Conservation (phyloP, 2,888 invertebrate species). For the Thecophora atra region DNA sequence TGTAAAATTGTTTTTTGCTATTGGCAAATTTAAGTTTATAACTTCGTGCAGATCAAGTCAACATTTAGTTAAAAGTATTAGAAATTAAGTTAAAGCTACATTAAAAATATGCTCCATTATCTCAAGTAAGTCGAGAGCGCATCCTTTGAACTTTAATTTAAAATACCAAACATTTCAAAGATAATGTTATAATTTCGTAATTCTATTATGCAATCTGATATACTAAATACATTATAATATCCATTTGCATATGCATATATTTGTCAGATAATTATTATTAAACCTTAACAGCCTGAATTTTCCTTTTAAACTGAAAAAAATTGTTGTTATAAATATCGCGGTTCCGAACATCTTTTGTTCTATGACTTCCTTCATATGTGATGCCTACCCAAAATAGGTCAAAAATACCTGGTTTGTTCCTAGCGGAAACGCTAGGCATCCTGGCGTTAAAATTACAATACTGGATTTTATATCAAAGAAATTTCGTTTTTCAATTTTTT, state of each 20-base stretch:
- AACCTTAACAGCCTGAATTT: too few species aligned
- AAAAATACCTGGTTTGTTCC: too few species aligned
- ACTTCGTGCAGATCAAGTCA: neutral
- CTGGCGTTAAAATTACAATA: too few species aligned
- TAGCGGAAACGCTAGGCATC: too few species aligned
- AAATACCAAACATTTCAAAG: constrained; percentile 12
- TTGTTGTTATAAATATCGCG: too few species aligned
- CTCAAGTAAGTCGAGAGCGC: neutral
- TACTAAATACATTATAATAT: neutral
- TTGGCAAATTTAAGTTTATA: neutral
- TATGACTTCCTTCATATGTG: too few species aligned
- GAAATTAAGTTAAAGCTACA: constrained; percentile 13
- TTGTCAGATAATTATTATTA: neutral
- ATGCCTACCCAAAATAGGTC: too few species aligned
- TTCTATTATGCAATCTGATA: neutral
- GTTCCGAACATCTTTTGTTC: too few species aligned
- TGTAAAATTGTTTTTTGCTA: neutral
- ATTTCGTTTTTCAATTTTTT: too few species aligned
- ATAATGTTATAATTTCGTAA: neutral
- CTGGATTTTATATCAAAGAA: too few species aligned
- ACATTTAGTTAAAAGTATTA: constrained; percentile 15
- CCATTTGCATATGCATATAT: neutral
- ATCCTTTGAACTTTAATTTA: constrained; percentile 22
- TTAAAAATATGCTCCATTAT: neutral
- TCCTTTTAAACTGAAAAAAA: too few species aligned